A percentile compares a stretch with the other conserved stretches of the same genome.
Conservation (phyloP, 2,113 vertebrate species). For the Triplophysa tibetana region DNA sequence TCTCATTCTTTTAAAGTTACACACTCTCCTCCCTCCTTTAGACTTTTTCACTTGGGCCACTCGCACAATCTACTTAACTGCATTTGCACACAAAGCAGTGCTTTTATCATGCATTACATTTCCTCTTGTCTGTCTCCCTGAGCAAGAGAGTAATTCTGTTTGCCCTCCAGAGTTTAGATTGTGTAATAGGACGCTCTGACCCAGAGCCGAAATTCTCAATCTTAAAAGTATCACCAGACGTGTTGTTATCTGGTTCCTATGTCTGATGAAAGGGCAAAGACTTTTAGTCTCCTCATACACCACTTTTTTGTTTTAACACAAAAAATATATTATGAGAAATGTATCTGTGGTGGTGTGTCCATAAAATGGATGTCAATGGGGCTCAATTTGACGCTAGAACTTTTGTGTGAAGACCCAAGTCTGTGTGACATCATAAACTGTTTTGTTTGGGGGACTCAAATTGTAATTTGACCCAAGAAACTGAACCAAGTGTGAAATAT, state of each 20-base stretch:
- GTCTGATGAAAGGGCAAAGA: too few relatives aligned
- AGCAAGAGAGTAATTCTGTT: background rate
- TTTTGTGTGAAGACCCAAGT: background rate
- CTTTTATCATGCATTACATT: constrained; percentile 29
- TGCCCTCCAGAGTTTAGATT: constrained; percentile 25
- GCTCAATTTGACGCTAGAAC: too few relatives aligned
- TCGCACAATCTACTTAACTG: constrained; percentile 25
- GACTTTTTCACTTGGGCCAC: constrained; percentile 10
- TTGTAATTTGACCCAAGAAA: too few relatives aligned
- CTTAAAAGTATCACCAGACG: background rate
- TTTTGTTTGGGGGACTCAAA: background rate
- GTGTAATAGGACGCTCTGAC: background rate
- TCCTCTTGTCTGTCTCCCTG: constrained; percentile 1
- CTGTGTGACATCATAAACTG: background rate
- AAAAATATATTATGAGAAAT: too few relatives aligned
- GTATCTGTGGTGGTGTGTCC: too few relatives aligned
- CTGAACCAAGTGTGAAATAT: too few relatives aligned
- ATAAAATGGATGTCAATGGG: too few relatives aligned
- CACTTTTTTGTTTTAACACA: too few relatives aligned
- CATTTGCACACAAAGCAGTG: constrained; percentile 36
- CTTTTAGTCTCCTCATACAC: too few relatives aligned
- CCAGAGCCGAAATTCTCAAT: background rate
- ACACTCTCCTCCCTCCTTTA: constrained; percentile 11
- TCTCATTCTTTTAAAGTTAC: constrained; percentile 35
- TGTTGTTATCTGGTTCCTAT: background rate